phyloP scores from a whole-genome alignment of 2,888 invertebrate species.

The Pasiphila rectangulata region DNA sequence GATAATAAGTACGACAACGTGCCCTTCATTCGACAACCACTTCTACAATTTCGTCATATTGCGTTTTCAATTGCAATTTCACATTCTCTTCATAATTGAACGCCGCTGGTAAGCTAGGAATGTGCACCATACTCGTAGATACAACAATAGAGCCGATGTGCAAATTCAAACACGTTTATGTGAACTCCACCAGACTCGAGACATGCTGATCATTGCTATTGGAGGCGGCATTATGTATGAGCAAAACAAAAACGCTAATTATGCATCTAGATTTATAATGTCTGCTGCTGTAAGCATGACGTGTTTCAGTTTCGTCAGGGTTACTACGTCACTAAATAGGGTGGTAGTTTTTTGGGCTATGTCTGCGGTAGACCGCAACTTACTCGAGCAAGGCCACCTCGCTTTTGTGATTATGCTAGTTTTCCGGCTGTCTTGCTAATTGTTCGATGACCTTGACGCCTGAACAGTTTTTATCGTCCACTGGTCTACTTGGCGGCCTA shows the following conservation, averaged over 20 bases:
- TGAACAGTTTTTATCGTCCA: constrained; percentile 50
- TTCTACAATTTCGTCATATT: constrained; percentile 1
- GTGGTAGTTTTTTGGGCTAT: constrained; percentile 56
- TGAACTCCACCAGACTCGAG: not conserved
- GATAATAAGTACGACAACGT: constrained; percentile 6
- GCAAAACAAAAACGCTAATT: constrained; percentile 1
- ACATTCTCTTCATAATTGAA: not conserved
- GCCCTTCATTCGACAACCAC: constrained; percentile 3
- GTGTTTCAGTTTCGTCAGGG: constrained; percentile 17
- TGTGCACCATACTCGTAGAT: no score
- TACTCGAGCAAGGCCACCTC: constrained; percentile 59
- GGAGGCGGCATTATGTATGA: not conserved
- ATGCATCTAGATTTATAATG: constrained; percentile 6
- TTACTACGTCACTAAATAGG: constrained; percentile 48
- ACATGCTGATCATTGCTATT: no score
- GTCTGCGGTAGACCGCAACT: constrained; percentile 59
- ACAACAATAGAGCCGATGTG: not conserved
- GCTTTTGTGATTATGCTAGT: constrained; percentile 48
- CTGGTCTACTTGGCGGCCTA: constrained; percentile 39
- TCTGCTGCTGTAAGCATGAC: not conserved
- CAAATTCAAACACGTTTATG: not conserved
- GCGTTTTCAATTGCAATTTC: constrained; percentile 5
- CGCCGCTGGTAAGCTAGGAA: not conserved
- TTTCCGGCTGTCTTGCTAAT: constrained; percentile 49
- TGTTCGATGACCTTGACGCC: constrained; percentile 57